Percentiles rank a stretch among this genome's conserved stretches.
Evolutionary conservation across 2,888 invertebrate species (phyloP).

Genomic region (Abrostola tripartita): DNA sequence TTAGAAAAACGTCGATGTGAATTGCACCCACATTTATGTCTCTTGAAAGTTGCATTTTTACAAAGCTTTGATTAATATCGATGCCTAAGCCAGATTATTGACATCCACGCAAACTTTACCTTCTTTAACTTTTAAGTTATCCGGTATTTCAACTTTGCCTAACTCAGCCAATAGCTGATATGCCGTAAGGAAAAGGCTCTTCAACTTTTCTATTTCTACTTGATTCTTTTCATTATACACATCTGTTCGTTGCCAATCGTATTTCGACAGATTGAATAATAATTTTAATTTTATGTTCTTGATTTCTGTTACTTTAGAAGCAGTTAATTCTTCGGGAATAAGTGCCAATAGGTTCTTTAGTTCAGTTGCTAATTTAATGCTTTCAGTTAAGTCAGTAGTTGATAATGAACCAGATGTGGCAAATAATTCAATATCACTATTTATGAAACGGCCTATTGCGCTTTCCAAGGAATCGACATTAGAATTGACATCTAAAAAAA

Average conservation of each 20-base stretch:
- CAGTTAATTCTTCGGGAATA: slow-evolving; percentile 36
- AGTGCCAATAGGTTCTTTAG: slow-evolving; percentile 55
- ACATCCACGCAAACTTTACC: slow-evolving; percentile 59
- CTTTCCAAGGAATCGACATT: slow-evolving; percentile 69
- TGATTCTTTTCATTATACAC: slow-evolving; percentile 56
- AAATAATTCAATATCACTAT: slow-evolving; percentile 59
- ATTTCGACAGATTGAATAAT: slow-evolving; percentile 61
- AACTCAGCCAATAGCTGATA: slow-evolving; percentile 67
- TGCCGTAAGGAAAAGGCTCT: slow-evolving; percentile 59
- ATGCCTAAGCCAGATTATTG: slow-evolving; percentile 41
- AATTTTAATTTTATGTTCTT: slow-evolving; percentile 56
- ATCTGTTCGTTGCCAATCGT: slow-evolving; percentile 68
- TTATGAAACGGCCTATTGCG: slow-evolving; percentile 65
- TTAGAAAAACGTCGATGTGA: no score
- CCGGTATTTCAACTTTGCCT: slow-evolving; percentile 50
- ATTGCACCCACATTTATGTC: no score
- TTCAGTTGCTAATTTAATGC: slow-evolving; percentile 60
- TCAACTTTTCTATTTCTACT: slow-evolving; percentile 60
- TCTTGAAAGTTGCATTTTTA: slow-evolving; percentile 42
- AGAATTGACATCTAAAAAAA: slow-evolving; percentile 73
- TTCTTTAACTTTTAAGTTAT: slow-evolving; percentile 47
- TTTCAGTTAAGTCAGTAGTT: slow-evolving; percentile 56
- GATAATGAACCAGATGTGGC: slow-evolving; percentile 45
- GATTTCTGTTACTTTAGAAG: slow-evolving; percentile 39
- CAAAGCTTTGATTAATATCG: slow-evolving; percentile 56